Conservation (phyloP, 2,888 invertebrate genomes). For the Podabrus alpinus region DNA sequence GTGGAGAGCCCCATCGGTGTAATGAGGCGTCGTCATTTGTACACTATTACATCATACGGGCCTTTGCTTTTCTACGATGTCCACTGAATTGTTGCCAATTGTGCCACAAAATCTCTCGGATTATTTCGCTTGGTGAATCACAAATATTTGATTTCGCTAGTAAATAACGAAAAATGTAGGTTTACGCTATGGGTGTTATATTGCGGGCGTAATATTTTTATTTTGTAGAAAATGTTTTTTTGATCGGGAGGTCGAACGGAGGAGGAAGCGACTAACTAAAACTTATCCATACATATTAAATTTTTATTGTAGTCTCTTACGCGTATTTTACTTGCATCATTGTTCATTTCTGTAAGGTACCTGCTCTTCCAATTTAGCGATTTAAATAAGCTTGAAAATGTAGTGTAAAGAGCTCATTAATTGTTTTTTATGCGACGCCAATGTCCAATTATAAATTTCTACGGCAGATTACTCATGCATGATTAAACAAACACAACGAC, state of each 20-base stretch:
- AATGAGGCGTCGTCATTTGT: slow-evolving; percentile 50
- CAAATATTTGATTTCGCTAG: slow-evolving; percentile 39
- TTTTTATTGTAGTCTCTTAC: neutral
- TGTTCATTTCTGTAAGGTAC: neutral
- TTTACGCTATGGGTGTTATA: neutral
- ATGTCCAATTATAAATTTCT: slow-evolving; percentile 53
- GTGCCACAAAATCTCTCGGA: slow-evolving; percentile 37
- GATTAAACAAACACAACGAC: slow-evolving; percentile 54
- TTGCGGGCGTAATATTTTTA: neutral
- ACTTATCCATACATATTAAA: neutral
- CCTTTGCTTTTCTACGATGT: slow-evolving; percentile 41
- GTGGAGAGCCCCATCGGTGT: slow-evolving; percentile 33
- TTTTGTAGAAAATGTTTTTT: neutral
- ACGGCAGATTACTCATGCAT: slow-evolving; percentile 47
- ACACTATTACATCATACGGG: slow-evolving; percentile 49
- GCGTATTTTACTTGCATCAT: neutral
- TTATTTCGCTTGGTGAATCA: slow-evolving; percentile 27
- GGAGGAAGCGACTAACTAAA: neutral
- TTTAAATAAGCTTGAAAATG: slow-evolving; percentile 10
- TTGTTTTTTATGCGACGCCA: slow-evolving; percentile 35
- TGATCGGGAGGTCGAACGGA: too few species aligned
- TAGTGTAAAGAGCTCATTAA: slow-evolving; percentile 35
- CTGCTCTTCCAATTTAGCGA: neutral
- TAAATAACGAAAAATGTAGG: slow-evolving; percentile 15
- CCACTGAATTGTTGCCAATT: slow-evolving; percentile 44